Conservation (phyloP, 2,113 vertebrate genomes). For the Psettodes erumei region DNA sequence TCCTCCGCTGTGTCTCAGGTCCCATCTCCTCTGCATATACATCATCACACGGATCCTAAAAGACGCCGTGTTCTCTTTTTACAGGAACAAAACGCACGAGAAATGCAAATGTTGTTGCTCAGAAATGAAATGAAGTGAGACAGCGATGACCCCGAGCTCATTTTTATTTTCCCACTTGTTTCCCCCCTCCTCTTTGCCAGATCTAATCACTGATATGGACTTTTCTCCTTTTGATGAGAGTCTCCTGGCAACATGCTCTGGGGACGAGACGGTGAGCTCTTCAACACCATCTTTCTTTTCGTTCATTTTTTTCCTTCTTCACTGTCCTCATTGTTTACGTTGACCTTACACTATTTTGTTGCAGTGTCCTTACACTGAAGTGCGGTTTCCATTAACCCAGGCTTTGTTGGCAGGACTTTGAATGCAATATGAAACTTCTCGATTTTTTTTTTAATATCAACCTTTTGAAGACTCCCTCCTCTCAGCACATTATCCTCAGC, state of each 20-base stretch:
- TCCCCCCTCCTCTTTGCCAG: conserved; percentile 74
- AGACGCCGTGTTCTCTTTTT: neutral
- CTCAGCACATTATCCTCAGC: conserved; percentile 41
- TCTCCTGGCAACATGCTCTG: conserved; percentile 91
- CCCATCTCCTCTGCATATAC: neutral
- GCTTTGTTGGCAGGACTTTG: conserved; percentile 29
- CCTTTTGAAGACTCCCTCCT: conserved; percentile 32
- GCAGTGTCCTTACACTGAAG: neutral
- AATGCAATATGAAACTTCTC: conserved; percentile 15
- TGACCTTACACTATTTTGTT: neutral
- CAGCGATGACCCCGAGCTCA: conserved; percentile 15
- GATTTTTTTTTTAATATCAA: conserved; percentile 37
- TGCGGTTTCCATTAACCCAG: neutral
- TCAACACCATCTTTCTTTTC: neutral
- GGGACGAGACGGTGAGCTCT: conserved; percentile 87
- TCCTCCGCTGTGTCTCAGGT: neutral
- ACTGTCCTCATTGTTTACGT: neutral
- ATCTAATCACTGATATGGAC: conserved; percentile 92
- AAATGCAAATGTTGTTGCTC: neutral
- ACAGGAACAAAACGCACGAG: neutral
- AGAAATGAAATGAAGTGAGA: conserved; percentile 32
- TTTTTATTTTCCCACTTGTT: conserved; percentile 18
- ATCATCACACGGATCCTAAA: neutral
- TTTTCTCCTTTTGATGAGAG: conserved; percentile 94
- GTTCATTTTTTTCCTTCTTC: neutral